Evolutionary conservation across 2,888 invertebrate species (phyloP).

Genomic region (Polymixis lichenea): DNA sequence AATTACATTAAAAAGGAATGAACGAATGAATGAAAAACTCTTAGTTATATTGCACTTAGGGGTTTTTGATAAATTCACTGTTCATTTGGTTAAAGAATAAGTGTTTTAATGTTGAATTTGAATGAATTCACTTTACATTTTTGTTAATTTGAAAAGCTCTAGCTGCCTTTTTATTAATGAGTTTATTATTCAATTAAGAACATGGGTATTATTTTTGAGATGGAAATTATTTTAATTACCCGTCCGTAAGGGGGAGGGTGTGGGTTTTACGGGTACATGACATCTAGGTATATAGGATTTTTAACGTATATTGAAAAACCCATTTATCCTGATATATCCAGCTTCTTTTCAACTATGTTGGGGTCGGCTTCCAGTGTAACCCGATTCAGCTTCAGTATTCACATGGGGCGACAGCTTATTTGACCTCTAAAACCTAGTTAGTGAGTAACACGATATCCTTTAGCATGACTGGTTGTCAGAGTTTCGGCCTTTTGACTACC

Average conservation of each 20-base stretch:
- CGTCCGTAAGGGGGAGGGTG: too few species aligned
- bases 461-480: background rate
- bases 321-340: too few species aligned
- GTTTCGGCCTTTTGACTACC: background rate
- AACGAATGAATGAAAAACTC: conserved; percentile 39
- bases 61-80: conserved; percentile 51
- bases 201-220: conserved; percentile 12
- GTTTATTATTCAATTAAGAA: conserved; percentile 42
- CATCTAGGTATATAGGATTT: too few species aligned
- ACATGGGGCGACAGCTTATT: too few species aligned
- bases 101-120: conserved; percentile 43
- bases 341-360: background rate
- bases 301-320: too few species aligned
- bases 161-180: conserved; percentile 19
- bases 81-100: conserved; percentile 41
- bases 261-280: background rate
- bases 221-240: conserved; percentile 9
- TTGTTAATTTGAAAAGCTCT: conserved; percentile 24
- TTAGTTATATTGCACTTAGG: conserved; percentile 39
- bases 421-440: too few species aligned
- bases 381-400: too few species aligned
- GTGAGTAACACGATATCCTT: too few species aligned
- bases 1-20: conserved; percentile 51
- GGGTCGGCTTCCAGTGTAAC: background rate
- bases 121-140: conserved; percentile 36